Conservation (phyloP, 2,888 invertebrate species). For the Pterostichus madidus region DNA sequence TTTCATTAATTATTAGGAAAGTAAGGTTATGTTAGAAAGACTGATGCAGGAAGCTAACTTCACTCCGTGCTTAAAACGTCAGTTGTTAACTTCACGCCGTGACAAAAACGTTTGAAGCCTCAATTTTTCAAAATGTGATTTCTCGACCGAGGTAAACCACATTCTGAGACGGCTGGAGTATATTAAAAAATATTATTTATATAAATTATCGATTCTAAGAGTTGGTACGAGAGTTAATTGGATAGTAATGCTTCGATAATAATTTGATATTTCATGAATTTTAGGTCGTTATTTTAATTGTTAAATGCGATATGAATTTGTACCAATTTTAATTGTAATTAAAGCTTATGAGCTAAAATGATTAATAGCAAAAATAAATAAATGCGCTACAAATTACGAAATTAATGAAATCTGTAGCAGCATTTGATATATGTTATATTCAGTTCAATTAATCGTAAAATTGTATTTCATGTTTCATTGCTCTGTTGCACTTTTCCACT, state of each 20-base stretch:
- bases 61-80: too few relatives aligned
- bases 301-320: not conserved
- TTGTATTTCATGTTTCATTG: conserved; percentile 37
- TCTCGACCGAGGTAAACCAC: too few relatives aligned
- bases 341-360: conserved; percentile 17
- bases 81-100: too few relatives aligned
- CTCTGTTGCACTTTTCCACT: conserved; percentile 5
- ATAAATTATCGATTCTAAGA: too few relatives aligned
- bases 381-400: conserved; percentile 22
- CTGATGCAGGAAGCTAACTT: too few relatives aligned
- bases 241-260: not conserved
- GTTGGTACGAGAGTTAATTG: too few relatives aligned
- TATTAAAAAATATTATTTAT: too few relatives aligned
- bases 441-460: conserved; percentile 37
- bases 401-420: conserved; percentile 42
- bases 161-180: too few relatives aligned
- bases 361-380: conserved; percentile 44
- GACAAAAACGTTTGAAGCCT: too few relatives aligned
- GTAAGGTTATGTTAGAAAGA: too few relatives aligned
- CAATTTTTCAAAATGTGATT: too few relatives aligned
- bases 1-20: too few relatives aligned
- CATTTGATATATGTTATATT: conserved; percentile 40
- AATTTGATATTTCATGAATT: not conserved
- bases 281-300: not conserved
- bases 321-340: conserved; percentile 32